A percentile compares a stretch with the other conserved stretches of the same genome.
Conservation (phyloP, 2,113 vertebrate genomes). For the Lates calcarifer region DNA sequence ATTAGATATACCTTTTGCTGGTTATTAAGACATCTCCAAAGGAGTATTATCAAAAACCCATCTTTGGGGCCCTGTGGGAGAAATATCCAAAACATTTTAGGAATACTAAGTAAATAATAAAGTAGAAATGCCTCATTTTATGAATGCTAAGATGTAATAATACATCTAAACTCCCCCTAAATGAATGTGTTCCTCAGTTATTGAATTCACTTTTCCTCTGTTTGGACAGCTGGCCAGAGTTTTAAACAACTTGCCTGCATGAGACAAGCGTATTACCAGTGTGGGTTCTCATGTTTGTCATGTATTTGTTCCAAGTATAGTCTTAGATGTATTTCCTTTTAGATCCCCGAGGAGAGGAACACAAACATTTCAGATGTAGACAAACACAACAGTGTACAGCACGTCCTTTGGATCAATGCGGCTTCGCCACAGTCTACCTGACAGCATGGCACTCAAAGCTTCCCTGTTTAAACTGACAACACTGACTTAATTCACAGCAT, state of each 20-base stretch:
- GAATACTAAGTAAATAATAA: constrained; percentile 24
- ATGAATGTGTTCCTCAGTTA: constrained; percentile 64
- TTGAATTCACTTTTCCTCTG: constrained; percentile 62
- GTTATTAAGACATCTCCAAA: constrained; percentile 1
- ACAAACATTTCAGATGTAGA: constrained; percentile 63
- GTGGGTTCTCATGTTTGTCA: constrained; percentile 54
- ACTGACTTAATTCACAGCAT: neutral
- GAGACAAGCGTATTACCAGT: constrained; percentile 58
- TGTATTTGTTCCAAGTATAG: constrained; percentile 47
- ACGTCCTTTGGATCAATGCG: constrained; percentile 42
- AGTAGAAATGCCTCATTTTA: constrained; percentile 52
- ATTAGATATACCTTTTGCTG: neutral
- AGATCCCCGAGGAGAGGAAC: constrained; percentile 57
- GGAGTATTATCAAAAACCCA: neutral
- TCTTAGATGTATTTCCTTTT: constrained; percentile 63
- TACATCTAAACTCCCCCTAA: constrained; percentile 49
- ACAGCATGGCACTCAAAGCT: neutral
- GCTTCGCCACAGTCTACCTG: constrained; percentile 24
- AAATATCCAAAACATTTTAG: constrained; percentile 33
- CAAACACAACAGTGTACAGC: constrained; percentile 51
- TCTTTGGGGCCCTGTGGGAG: neutral
- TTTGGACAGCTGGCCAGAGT: constrained; percentile 77
- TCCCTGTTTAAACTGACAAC: constrained; percentile 7
- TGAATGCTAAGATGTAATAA: constrained; percentile 49
- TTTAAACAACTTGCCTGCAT: constrained; percentile 66